Evolutionary conservation across 1,140 invertebrate genomes (phyloP).

Genomic region (Meteorus sp.): DNA sequence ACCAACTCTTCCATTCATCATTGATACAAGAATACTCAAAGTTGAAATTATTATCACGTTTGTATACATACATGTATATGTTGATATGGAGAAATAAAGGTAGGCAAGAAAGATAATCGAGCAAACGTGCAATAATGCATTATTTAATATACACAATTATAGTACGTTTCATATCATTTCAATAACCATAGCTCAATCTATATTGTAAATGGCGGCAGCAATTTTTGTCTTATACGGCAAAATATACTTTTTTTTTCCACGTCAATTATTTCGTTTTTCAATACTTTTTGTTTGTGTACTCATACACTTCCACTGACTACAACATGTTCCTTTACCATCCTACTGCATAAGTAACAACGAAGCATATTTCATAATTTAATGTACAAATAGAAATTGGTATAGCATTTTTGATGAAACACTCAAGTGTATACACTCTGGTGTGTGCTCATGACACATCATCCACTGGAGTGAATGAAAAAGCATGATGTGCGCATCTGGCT

Average conservation of each 20-base stretch:
- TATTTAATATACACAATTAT: too few relatives aligned
- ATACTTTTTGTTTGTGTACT: neutral
- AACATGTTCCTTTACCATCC: neutral
- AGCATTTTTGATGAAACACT: neutral
- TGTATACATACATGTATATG: too few relatives aligned
- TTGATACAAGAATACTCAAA: too few relatives aligned
- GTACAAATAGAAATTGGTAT: neutral
- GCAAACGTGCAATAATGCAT: too few relatives aligned
- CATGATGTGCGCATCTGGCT: too few relatives aligned
- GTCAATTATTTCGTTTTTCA: constrained; percentile 21
- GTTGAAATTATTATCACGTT: too few relatives aligned
- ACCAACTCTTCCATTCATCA: too few relatives aligned
- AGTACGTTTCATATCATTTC: too few relatives aligned
- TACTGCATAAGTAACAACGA: neutral
- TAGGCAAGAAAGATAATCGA: too few relatives aligned
- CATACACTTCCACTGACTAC: neutral
- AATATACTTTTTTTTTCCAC: constrained; percentile 38
- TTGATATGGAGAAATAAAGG: too few relatives aligned
- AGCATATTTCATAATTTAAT: constrained; percentile 2
- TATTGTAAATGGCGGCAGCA: constrained; percentile 45
- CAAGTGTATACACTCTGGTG: neutral
- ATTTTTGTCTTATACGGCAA: constrained; percentile 46
- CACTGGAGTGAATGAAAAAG: neutral
- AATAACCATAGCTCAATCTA: constrained; percentile 33
- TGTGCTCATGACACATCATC: too few relatives aligned